phyloP scores from a whole-genome alignment of 92 coral and sea anemone species.

The Epizoanthus fatuus region DNA sequence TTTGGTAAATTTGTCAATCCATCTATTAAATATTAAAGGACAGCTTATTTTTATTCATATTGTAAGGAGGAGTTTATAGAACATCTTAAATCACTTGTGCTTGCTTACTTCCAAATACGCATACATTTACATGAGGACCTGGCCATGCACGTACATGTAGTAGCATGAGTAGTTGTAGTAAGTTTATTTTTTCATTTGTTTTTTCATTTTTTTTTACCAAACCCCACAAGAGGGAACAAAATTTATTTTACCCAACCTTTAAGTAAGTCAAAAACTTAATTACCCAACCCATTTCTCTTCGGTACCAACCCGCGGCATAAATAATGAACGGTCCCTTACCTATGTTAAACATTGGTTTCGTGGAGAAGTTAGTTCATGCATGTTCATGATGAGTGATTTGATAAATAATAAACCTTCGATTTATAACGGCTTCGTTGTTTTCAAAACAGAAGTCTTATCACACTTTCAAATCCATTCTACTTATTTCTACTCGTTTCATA shows the following conservation, averaged over 20 bases:
- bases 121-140: slow-evolving; percentile 1
- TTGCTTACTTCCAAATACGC: not conserved
- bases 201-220: slow-evolving; percentile 1
- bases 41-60: slow-evolving; percentile 1
- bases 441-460: no score
- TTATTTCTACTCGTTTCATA: no score
- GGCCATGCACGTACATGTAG: slow-evolving; percentile 2
- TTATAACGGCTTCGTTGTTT: no score
- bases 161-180: slow-evolving; percentile 5
- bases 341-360: no score
- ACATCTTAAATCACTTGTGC: slow-evolving; percentile 2
- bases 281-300: not conserved
- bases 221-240: slow-evolving; percentile 13
- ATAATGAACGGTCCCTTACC: slow-evolving; percentile 8
- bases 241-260: slow-evolving; percentile 9
- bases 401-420: no score
- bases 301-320: slow-evolving; percentile 34
- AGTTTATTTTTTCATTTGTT: not conserved
- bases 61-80: not conserved
- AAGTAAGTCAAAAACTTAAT: slow-evolving; percentile 2
- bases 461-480: no score
- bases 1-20: not conserved
- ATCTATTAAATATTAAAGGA: slow-evolving; percentile 4
- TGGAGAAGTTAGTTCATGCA: no score
- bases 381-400: no score